phyloP scores from a whole-genome alignment of 2,113 vertebrate species.

The Apodemus sylvaticus region DNA sequence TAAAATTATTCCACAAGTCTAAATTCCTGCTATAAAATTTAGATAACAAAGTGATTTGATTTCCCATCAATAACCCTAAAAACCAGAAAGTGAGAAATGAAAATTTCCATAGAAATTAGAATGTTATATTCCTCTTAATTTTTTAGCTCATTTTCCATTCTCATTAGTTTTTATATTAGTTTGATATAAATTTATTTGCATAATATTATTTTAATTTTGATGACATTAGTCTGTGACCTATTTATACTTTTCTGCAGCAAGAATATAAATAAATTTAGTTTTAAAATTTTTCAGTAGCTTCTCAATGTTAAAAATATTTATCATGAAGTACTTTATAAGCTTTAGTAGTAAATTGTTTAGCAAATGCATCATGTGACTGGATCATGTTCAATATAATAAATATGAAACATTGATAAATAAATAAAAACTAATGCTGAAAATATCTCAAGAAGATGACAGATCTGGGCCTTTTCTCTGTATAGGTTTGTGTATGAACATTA shows the following conservation, averaged over 20 bases:
- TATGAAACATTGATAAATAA: background rate
- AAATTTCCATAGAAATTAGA: constrained; percentile 17
- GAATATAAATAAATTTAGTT: constrained; percentile 1
- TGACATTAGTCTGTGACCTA: background rate
- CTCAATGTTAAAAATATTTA: constrained; percentile 34
- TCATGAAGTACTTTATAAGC: background rate
- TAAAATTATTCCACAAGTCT: background rate
- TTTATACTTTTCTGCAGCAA: background rate
- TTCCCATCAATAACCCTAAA: background rate
- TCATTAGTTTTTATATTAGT: constrained; percentile 17
- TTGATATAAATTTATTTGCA: background rate
- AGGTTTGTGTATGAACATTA: background rate
- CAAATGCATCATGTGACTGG: background rate
- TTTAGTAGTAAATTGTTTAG: background rate
- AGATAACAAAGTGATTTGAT: constrained; percentile 12
- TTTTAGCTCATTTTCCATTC: constrained; percentile 16
- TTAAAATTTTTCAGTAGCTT: constrained; percentile 7
- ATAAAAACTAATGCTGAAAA: background rate
- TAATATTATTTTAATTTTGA: constrained; percentile 43
- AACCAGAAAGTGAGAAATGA: background rate
- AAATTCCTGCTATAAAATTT: constrained; percentile 1
- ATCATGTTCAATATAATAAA: constrained; percentile 27
- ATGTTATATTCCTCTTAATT: background rate
- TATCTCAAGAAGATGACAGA: background rate
- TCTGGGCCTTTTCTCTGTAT: background rate